A percentile compares a stretch with the other conserved stretches of the same genome.
These are phyloP conservation scores for Xylophagus ater DNA, from an alignment of 2,888 invertebrate genomes.

Conservation along the genomic window DNA sequence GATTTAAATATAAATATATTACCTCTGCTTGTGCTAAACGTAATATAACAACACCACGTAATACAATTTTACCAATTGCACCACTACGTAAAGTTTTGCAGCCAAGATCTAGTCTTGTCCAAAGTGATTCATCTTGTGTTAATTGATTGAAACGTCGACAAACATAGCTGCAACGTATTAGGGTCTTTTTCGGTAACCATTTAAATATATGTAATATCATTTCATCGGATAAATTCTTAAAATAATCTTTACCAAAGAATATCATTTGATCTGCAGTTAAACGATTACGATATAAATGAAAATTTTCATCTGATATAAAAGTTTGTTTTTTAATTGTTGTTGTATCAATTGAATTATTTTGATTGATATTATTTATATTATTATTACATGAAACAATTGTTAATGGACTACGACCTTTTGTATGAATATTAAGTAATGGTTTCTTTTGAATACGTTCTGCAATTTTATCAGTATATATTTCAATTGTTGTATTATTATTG, in stretches of 20 bases:
- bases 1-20: conserved; percentile 23
- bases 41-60: conserved; percentile 64
- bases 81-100: conserved; percentile 54
- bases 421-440: conserved; percentile 22
- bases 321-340: conserved; percentile 17
- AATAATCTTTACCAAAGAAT: conserved; percentile 47
- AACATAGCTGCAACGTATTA: conserved; percentile 60
- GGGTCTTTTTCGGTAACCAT: conserved; percentile 66
- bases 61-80: conserved; percentile 62
- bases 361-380: conserved; percentile 28
- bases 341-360: conserved; percentile 19
- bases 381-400: conserved; percentile 33
- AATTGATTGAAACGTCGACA: conserved; percentile 70
- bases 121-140: conserved; percentile 72
- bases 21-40: conserved; percentile 73
- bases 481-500: conserved; percentile 19
- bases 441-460: conserved; percentile 26
- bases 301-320: conserved; percentile 29
- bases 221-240: conserved; percentile 71
- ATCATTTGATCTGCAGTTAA: conserved; percentile 21
- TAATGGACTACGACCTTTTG: conserved; percentile 33
- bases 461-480: conserved; percentile 24
- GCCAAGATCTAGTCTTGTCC: conserved; percentile 74
- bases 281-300: conserved; percentile 34
- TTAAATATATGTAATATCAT: conserved; percentile 70